Evolutionary conservation across 2,888 invertebrate species (phyloP).

Genomic region (Euplexia lucipara): DNA sequence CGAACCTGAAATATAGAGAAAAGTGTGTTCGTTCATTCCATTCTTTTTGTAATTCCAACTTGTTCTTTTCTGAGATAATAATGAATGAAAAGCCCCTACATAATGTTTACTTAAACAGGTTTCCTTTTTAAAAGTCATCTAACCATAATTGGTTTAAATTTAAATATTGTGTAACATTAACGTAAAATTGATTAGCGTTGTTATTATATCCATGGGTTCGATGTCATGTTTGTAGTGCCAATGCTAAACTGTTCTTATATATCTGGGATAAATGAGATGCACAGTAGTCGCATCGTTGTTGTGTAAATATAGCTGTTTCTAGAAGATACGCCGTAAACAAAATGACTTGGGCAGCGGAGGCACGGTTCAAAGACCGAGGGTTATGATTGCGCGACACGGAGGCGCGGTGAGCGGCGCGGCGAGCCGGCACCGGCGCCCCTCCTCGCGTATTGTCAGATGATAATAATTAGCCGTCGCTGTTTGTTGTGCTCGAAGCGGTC

Average conservation of each 20-base stretch:
- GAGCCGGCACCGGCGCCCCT: constrained; percentile 62
- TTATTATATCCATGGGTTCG: constrained; percentile 9
- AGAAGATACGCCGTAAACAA: constrained; percentile 77
- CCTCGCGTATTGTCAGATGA: constrained; percentile 65
- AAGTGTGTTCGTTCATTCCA: constrained; percentile 28
- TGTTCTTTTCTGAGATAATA: background rate
- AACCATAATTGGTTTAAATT: constrained; percentile 8
- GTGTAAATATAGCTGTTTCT: constrained; percentile 62
- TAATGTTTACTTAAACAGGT: constrained; percentile 3
- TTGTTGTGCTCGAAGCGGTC: constrained; percentile 59
- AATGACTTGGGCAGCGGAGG: constrained; percentile 68
- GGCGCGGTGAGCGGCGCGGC: constrained; percentile 62
- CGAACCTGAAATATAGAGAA: constrained; percentile 83
- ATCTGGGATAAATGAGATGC: background rate
- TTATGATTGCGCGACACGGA: constrained; percentile 66
- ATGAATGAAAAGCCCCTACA: too few relatives aligned
- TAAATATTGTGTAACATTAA: constrained; percentile 1
- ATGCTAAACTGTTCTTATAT: constrained; percentile 7
- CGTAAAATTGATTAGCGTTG: constrained; percentile 3
- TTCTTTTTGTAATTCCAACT: background rate
- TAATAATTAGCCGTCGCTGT: constrained; percentile 64
- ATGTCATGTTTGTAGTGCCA: constrained; percentile 10
- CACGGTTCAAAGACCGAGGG: constrained; percentile 84
- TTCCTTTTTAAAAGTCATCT: background rate
- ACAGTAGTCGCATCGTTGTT: constrained; percentile 27